Base-by-base conservation (phyloP, 1,140 invertebrate species). In the Nymphalis io region DNA sequence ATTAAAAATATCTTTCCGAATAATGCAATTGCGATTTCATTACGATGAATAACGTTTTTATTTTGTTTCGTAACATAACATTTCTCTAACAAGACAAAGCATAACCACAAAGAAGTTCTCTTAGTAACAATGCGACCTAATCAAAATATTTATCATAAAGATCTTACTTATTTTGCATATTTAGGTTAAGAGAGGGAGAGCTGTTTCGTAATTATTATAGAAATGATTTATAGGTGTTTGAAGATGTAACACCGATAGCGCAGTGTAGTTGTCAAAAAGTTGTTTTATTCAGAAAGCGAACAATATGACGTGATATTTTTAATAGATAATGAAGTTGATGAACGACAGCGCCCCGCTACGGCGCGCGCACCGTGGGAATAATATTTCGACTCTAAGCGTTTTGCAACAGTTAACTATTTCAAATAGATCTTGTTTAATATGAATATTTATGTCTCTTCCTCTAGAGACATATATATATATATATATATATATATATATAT, bases 251-350 rank as follows among this genome's bases (percentile, higher is more conserved):
- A 51, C 70, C 73, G 85, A 90, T 90, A 90, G 79, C 75, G 71
- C 74, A 68, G 68, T 74, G 75, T 68, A 74, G 81, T 63, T 57
- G 51, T 73, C 60, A 59, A 72, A 89, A 87, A 84, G 83, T 86
- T 82, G 80, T 78, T 86, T 88, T 85, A 86, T 89, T 84, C 84
- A 83, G 86, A 90, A 88, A 89, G 86, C 79, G 83, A 88, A 90
- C 83, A 89, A 88, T 88, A 87, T 91, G 87, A 89, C 84, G 85
- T 80, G 88, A 90, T 90, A 87, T 88, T 89, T 91, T 91, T 91
- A 88, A 88, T 88, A 90, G 88, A 90, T 90, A 89, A 89, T 86
- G 83, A 88, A 85, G 81, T 86, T 91, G 87, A 89, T 87, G 85
- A 79, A 89, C 85, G 87, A 87, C 85, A 85, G 80, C 80, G 76